These are phyloP conservation scores for Cyclina sinensis DNA, from an alignment of 1,140 invertebrate genomes.

Conservation along the genomic window DNA sequence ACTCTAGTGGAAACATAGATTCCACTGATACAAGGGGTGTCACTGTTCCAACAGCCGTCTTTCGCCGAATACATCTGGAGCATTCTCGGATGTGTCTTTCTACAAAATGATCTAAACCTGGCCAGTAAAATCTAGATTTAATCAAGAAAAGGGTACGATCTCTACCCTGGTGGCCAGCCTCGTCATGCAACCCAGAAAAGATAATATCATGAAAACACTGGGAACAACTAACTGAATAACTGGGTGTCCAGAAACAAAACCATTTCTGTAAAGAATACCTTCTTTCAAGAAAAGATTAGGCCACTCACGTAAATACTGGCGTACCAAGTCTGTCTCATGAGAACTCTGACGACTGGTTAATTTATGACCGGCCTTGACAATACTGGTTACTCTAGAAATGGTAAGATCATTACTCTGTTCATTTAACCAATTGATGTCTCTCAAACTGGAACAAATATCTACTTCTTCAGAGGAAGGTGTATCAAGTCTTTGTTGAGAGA, in stretches of 20 bases:
- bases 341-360: neutral
- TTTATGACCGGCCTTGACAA: neutral
- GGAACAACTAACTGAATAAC: constrained; percentile 27
- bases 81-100: constrained; percentile 8
- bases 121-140: constrained; percentile 55
- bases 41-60: neutral
- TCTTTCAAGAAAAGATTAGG: neutral
- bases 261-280: constrained; percentile 50
- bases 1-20: constrained; percentile 36
- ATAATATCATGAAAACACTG: neutral
- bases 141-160: neutral
- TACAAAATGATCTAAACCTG: constrained; percentile 23
- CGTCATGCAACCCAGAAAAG: constrained; percentile 49
- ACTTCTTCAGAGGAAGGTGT: neutral
- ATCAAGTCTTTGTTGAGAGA: neutral
- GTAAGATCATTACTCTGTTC: constrained; percentile 1
- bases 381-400: neutral
- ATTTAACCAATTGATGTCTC: neutral
- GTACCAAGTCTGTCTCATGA: neutral
- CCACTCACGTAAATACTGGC: constrained; percentile 40
- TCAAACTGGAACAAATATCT: neutral
- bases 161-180: constrained; percentile 19
- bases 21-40: constrained; percentile 13
- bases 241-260: neutral
- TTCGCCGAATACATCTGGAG: constrained; percentile 21